Base-by-base conservation (phyloP, 2,888 invertebrate genomes). In the Drosophila siamana region DNA sequence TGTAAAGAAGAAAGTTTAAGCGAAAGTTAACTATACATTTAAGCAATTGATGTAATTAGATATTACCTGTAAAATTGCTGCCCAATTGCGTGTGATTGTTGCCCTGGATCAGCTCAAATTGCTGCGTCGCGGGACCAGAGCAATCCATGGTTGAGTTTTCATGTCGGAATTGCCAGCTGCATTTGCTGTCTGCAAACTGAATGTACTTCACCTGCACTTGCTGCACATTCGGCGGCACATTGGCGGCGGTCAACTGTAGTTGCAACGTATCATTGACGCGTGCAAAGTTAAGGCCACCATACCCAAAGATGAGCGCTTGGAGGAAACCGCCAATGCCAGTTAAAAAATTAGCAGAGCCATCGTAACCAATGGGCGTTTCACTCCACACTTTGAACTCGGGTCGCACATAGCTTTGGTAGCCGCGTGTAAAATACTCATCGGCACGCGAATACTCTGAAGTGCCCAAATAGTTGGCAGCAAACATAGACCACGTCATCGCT, bases 401-500 rank as follows among this genome's bases (percentile, higher is more conserved):
- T 6, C 94, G 91, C 0, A 94, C 93, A 77, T 94, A 94, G 46
- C 91, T 92, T 68, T 92, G 89, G 67, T 93, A 94, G 78, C 94
- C 93, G 56, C 91, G 93, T 54, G 93, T 92, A 74, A 94, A 94
- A 70, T 93, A 90, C 2, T 80, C 78, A 0, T 91, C 91, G 0
- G 94, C 94, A 22, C 92, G 91, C 0, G 70, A 67, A 1, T 84
- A 72, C 33, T 94, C 92, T 0, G 89, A 91, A 9, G 93, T 73
- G 22, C 92, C 92, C 38, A 94, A 88, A 71, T 93, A 93, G 4
- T 94, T 94, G 1, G 94, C 92, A 0, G 94, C 90, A 84, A 94
- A 94, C 94, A 94, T 94, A 47, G 94, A 93, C 94, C 94, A 94
- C 1, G 94, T 94, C 94, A 94, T 94, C 0, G 94, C 94, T 0